Conservation (phyloP, 2,888 invertebrate genomes). For the Epinotia nisella region DNA sequence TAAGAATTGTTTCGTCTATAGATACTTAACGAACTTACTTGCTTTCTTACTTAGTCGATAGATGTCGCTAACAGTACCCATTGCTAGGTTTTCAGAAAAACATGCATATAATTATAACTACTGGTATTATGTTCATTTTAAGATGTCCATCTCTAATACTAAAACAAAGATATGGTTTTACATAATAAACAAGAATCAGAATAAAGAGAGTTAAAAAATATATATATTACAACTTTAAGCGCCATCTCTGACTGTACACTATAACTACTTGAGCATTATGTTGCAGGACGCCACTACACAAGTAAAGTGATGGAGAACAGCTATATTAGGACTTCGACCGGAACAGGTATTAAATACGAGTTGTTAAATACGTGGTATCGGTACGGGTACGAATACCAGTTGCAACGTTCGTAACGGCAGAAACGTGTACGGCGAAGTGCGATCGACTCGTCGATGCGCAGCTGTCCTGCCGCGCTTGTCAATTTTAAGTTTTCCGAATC, state of each 20-base stretch:
- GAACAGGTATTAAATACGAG: constrained; percentile 28
- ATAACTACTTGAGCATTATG: constrained; percentile 46
- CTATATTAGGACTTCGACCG: constrained; percentile 12
- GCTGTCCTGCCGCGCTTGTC: constrained; percentile 80
- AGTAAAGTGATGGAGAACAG: constrained; percentile 30
- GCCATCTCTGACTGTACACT: constrained; percentile 58
- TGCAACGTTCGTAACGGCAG: constrained; percentile 61
- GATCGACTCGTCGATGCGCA: constrained; percentile 84
- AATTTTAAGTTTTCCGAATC: constrained; percentile 79
- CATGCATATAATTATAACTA: not conserved
- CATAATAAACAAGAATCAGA: not conserved
- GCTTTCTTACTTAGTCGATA: not conserved
- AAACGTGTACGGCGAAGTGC: constrained; percentile 85
- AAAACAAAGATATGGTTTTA: not conserved
- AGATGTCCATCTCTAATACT: not conserved
- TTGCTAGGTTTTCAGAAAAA: not conserved
- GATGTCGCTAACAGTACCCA: constrained; percentile 27
- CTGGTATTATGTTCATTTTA: not conserved
- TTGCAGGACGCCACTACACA: constrained; percentile 12
- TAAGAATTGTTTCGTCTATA: not conserved
- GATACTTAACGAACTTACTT: not conserved
- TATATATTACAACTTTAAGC: constrained; percentile 46
- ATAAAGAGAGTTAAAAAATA: no score
- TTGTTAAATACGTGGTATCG: constrained; percentile 21
- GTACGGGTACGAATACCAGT: constrained; percentile 39